Percentiles rank a stretch among this genome's conserved stretches.
These are phyloP conservation scores for Setipinna tenuifilis DNA, from an alignment of 2,797 vertebrate species.

Conservation along the genomic window DNA sequence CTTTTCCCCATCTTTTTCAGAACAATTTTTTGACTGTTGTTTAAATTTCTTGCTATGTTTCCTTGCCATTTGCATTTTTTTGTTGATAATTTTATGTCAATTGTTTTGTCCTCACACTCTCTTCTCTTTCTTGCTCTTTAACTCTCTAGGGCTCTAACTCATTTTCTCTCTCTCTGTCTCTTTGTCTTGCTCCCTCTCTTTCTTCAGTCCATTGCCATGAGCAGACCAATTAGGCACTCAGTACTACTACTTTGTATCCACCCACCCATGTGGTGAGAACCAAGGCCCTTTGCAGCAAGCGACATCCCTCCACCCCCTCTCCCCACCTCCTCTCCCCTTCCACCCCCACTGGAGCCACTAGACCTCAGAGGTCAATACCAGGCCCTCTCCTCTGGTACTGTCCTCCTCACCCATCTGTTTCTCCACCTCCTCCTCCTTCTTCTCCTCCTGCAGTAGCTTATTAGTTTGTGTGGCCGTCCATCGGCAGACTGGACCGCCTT, in stretches of 20 bases:
- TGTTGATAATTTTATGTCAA: neutral
- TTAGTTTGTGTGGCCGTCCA: neutral
- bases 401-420: neutral
- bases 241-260: constrained; percentile 40
- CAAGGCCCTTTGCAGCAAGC: neutral
- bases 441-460: neutral
- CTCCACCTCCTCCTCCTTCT: neutral
- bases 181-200: constrained; percentile 38
- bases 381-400: neutral
- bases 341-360: neutral
- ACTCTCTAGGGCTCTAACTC: neutral
- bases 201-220: constrained; percentile 59
- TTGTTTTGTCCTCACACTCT: neutral
- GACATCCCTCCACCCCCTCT: neutral
- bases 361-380: constrained; percentile 22
- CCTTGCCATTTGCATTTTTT: neutral
- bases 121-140: neutral
- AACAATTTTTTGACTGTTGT: neutral
- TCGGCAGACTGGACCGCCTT: neutral
- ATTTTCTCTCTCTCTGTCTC: neutral
- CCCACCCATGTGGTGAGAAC: neutral
- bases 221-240: constrained; percentile 46
- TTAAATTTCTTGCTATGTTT: neutral
- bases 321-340: neutral
- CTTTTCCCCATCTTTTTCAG: neutral